Evolutionary conservation across 2,888 invertebrate species (phyloP).

Genomic region (Neoscelio sp.): DNA sequence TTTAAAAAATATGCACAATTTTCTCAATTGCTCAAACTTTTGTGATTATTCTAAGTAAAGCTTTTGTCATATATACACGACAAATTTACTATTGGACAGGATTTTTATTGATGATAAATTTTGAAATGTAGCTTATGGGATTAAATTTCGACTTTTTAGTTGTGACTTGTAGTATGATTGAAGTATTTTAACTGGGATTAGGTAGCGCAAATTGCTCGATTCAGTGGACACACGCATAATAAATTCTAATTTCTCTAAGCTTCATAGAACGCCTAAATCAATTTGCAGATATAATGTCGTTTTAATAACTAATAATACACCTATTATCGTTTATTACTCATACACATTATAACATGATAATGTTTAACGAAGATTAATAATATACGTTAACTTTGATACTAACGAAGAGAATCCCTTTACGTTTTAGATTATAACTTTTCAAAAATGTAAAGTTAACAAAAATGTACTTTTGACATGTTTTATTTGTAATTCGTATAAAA

Average conservation of each 20-base stretch:
- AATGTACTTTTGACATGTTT: neutral
- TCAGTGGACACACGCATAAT: neutral
- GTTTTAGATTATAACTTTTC: neutral
- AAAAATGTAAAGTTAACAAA: neutral
- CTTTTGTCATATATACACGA: too few species aligned
- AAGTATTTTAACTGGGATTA: neutral
- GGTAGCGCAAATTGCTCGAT: neutral
- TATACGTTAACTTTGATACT: neutral
- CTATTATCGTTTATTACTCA: neutral
- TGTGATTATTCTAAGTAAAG: too few species aligned
- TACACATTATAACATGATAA: neutral
- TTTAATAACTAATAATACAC: constrained; percentile 1
- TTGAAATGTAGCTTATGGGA: too few species aligned
- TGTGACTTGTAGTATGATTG: neutral
- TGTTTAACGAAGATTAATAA: constrained; percentile 1
- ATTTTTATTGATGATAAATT: too few species aligned
- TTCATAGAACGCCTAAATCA: constrained; percentile 1
- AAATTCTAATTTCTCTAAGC: constrained; percentile 8
- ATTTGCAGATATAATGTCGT: neutral
- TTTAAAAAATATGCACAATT: too few species aligned
- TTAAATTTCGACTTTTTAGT: too few species aligned
- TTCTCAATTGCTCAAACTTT: too few species aligned
- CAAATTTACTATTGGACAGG: too few species aligned
- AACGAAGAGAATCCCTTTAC: neutral
- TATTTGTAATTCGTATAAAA: too few species aligned